phyloP scores from a whole-genome alignment of 2,797 vertebrate genomes.

The Liparis tanakae region DNA sequence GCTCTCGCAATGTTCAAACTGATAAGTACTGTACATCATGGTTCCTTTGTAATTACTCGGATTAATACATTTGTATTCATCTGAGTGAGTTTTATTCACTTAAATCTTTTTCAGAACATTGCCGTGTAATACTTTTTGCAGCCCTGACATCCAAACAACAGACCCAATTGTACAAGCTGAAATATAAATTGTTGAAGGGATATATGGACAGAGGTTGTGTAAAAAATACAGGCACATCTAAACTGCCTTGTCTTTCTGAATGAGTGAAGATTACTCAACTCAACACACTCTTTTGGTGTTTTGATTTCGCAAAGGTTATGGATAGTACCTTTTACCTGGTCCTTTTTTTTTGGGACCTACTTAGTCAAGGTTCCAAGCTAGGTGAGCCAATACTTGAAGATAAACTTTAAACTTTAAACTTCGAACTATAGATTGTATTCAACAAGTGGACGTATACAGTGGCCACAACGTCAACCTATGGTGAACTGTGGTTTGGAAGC shows the following conservation, averaged over 20 bases:
- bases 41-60: constrained; percentile 3
- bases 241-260: not conserved
- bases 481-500: no score
- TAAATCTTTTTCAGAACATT: constrained; percentile 1
- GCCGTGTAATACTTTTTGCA: not conserved
- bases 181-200: not conserved
- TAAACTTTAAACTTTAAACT: no score
- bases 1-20: not conserved
- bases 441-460: no score
- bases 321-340: not conserved
- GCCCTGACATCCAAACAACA: not conserved
- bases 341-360: not conserved
- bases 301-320: not conserved
- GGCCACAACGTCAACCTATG: no score
- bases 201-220: not conserved
- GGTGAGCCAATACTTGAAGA: not conserved
- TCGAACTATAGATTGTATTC: no score
- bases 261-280: not conserved
- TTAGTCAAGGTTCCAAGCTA: not conserved
- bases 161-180: not conserved
- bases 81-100: not conserved
- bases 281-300: not conserved
- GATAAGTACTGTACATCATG: not conserved
- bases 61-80: not conserved
- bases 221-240: not conserved